Evolutionary conservation across 2,888 invertebrate genomes (phyloP).

Genomic region (Camponotus fellah): DNA sequence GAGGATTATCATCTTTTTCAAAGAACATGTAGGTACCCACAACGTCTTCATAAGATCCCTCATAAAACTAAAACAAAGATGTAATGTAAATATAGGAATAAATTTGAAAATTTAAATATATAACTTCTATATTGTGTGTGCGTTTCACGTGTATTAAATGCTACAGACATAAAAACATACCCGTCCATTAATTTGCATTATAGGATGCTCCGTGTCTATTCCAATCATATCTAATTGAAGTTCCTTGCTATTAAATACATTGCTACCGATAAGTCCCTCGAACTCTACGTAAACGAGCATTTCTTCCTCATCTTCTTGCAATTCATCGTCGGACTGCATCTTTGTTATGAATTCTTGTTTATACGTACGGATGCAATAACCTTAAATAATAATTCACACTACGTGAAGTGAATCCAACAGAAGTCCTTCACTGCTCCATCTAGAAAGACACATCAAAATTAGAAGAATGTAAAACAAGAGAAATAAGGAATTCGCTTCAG

Average conservation of each 20-base stretch:
- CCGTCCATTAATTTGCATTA: constrained; percentile 90
- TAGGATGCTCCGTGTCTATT: constrained; percentile 88
- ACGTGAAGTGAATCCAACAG: not conserved
- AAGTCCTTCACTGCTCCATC: not conserved
- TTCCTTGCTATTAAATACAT: constrained; percentile 86
- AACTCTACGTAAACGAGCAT: constrained; percentile 89
- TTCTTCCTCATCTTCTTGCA: constrained; percentile 88
- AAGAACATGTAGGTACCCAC: constrained; percentile 92
- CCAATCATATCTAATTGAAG: constrained; percentile 88
- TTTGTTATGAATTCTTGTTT: constrained; percentile 7
- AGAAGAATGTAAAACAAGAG: no score
- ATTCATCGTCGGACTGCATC: constrained; percentile 73
- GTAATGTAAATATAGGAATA: not conserved
- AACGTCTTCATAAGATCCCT: constrained; percentile 90
- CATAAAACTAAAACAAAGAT: constrained; percentile 81
- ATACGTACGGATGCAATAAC: not conserved
- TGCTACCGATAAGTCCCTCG: constrained; percentile 86
- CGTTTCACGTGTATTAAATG: not conserved
- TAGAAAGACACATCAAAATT: not conserved
- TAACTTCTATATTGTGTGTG: not conserved
- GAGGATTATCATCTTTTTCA: constrained; percentile 88
- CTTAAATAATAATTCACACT: not conserved
- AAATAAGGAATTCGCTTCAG: no score
- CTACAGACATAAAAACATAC: constrained; percentile 80
- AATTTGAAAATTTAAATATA: not conserved